Evolutionary conservation across 30 jellyfish, hydroid and myxozoan genomes (phyloP), one percentile per base, ranked within the genome.

Genomic region (Sanderia malayensis): DNA sequence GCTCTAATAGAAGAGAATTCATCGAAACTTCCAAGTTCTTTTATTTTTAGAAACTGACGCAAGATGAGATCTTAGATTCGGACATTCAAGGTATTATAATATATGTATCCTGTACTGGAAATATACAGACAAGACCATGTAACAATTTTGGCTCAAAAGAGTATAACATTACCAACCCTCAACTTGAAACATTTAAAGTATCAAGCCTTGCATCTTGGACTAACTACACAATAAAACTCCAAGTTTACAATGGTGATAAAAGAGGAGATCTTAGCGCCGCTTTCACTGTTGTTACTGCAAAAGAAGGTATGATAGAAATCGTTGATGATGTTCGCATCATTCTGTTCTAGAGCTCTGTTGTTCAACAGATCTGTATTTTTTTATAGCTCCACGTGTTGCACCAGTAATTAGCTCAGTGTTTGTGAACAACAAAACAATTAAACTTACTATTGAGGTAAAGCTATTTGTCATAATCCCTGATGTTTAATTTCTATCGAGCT

Each of bases 241-340:
- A 53, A 26, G 77, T 70, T 9, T 80, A 32, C 60, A 80, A 80
- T 66, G 20, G 27, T 8, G 71, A 19, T 2, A 81, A 71, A 9
- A 61, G 44, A 58, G 78, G 84, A 44, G 84, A 83, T 15, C 59
- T 47, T 58, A 58, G 74, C 29, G 0, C 67, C 7, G 47, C 86
- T 20, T 47, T 81, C 24, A 24, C 27, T 13, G 69, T 24, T 6
- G 74, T 33, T 46, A 81, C 86, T 2, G 24, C 20, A 29, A 74
- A 70, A 30, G 80, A 57, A 70, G 85, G 94, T 71, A 62, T 44
- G 79, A 20, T 2, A 37, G n/a, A n/a, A n/a, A n/a, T n/a, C n/a
- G n/a, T n/a, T n/a, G n/a, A n/a, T n/a, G n/a, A n/a, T n/a, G n/a
- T n/a, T n/a, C n/a, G n/a, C n/a, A n/a, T n/a, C n/a, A n/a, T n/a